phyloP scores from a whole-genome alignment of 2,113 vertebrate genomes.

The Marcusenius ussheri region DNA sequence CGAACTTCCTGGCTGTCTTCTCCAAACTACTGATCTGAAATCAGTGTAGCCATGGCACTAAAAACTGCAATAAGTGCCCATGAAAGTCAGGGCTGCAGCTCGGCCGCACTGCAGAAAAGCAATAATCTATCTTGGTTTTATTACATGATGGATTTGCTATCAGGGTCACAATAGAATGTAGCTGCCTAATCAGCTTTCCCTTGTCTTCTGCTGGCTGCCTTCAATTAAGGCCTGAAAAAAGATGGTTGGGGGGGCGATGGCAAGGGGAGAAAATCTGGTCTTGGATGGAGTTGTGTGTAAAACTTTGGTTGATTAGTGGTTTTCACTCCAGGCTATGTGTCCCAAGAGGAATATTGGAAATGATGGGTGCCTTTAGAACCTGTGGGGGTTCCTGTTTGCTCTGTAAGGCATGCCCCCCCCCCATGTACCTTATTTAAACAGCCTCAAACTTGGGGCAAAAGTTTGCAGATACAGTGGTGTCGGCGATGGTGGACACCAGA shows the following conservation, averaged over 20 bases:
- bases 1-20: not conserved
- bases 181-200: constrained; percentile 34
- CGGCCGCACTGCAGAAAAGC: constrained; percentile 15
- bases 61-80: constrained; percentile 12
- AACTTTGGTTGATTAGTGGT: not conserved
- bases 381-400: not conserved
- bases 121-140: constrained; percentile 27
- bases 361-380: not conserved
- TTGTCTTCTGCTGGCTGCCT: not conserved
- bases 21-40: constrained; percentile 5
- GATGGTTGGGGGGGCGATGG: constrained; percentile 8
- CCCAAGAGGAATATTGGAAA: constrained; percentile 7
- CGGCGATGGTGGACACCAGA: not conserved
- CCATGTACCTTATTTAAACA: not conserved
- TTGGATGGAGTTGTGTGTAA: constrained; percentile 30
- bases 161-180: constrained; percentile 31
- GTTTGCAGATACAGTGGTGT: not conserved
- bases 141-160: constrained; percentile 38
- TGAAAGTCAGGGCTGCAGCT: constrained; percentile 10
- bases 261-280: constrained; percentile 7
- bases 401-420: not conserved
- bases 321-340: constrained; percentile 16
- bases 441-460: not conserved
- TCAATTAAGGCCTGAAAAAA: constrained; percentile 22
- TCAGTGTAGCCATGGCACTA: not conserved